Evolutionary conservation across 2,888 invertebrate species (phyloP).

Genomic region (Dicyrtomina minuta): DNA sequence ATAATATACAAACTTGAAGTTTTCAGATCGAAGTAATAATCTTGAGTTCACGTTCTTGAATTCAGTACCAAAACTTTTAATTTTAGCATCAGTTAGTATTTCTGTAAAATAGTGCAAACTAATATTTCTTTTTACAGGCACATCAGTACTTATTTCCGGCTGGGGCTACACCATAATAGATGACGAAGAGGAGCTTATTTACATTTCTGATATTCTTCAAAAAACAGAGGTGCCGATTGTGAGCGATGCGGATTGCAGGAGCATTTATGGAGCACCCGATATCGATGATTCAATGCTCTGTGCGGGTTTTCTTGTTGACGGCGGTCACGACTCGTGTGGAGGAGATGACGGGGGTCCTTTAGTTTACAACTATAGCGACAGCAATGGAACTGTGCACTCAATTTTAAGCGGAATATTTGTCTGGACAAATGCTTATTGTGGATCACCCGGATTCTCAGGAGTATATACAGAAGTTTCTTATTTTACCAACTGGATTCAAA

Average conservation of each 20-base stretch:
- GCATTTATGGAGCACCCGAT: not conserved
- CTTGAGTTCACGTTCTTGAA: no score
- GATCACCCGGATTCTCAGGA: not conserved
- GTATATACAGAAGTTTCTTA: constrained; percentile 15
- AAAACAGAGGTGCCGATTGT: not conserved
- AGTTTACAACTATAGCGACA: not conserved
- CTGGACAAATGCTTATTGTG: not conserved
- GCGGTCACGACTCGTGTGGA: not conserved
- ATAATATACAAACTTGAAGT: no score
- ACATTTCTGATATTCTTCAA: not conserved
- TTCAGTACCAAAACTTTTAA: no score
- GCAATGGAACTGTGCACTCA: not conserved
- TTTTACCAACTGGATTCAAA: constrained; percentile 9
- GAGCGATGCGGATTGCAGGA: not conserved
- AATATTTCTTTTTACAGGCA: no score
- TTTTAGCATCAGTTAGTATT: no score
- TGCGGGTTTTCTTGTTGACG: not conserved
- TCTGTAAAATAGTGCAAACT: no score
- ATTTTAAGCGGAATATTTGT: constrained; percentile 8
- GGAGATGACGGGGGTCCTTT: constrained; percentile 12
- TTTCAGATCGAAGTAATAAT: no score
- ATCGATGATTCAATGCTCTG: not conserved
- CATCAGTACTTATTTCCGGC: not conserved
- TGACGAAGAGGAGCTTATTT: not conserved
- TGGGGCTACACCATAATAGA: not conserved